Evolutionary conservation across 2,888 invertebrate genomes (phyloP).

Genomic region (Tetrapedia diversipes): DNA sequence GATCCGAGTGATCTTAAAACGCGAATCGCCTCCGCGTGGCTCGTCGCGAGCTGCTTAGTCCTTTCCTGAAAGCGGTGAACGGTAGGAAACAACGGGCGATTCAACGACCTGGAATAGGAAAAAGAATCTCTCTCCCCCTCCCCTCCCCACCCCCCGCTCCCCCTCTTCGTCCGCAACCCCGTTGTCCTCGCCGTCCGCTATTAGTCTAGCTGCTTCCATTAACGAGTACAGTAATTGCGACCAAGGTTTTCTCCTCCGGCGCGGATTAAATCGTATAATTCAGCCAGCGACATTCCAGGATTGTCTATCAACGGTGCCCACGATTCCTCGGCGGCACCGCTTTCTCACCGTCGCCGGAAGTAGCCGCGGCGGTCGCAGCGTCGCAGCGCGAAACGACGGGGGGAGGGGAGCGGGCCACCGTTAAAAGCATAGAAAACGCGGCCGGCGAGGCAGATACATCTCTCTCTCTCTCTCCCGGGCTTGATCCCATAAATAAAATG

Average conservation of each 20-base stretch:
- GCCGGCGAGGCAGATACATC: slow-evolving; percentile 78
- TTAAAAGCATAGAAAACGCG: slow-evolving; percentile 71
- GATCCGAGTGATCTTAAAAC: slow-evolving; percentile 11
- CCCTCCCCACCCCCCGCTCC: not conserved
- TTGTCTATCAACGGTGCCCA: slow-evolving; percentile 65
- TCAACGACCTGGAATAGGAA: slow-evolving; percentile 65
- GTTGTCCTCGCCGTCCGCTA: slow-evolving; percentile 64
- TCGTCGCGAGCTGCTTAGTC: slow-evolving; percentile 1
- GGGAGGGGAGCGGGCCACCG: too few species aligned
- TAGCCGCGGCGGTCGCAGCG: slow-evolving; percentile 39
- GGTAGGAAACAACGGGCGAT: slow-evolving; percentile 54
- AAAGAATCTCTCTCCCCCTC: slow-evolving; percentile 59
- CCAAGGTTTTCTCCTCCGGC: slow-evolving; percentile 60
- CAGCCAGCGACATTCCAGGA: slow-evolving; percentile 66
- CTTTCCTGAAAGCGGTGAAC: slow-evolving; percentile 35
- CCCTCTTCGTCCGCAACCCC: slow-evolving; percentile 6
- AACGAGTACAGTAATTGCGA: slow-evolving; percentile 70
- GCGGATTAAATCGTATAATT: slow-evolving; percentile 70
- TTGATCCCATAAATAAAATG: slow-evolving; percentile 79
- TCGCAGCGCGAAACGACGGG: slow-evolving; percentile 24
- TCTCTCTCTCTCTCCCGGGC: slow-evolving; percentile 68
- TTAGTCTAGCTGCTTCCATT: slow-evolving; percentile 65
- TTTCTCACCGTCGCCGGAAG: slow-evolving; percentile 73
- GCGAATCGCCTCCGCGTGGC: slow-evolving; percentile 5
- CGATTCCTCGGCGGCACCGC: slow-evolving; percentile 68